These are phyloP conservation scores for Pterocles orientalis DNA, from an alignment of 2,113 vertebrate genomes.

Conservation along the genomic window DNA sequence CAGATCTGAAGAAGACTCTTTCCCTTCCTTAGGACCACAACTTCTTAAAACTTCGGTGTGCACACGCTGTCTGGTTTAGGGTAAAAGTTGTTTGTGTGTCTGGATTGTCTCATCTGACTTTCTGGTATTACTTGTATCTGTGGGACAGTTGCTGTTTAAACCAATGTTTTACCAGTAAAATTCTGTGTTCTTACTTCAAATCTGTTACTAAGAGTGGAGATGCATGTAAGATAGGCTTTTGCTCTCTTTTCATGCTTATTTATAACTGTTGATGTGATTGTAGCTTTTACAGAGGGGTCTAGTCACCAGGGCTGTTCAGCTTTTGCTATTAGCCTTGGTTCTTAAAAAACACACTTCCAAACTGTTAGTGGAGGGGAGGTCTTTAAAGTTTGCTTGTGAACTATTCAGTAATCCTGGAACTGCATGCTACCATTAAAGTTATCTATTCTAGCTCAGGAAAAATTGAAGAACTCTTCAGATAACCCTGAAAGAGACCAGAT, in stretches of 20 bases:
- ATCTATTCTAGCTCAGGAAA: slow-evolving; percentile 74
- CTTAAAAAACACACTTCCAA: neutral
- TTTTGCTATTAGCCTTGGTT: neutral
- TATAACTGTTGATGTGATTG: neutral
- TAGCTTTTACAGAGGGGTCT: neutral
- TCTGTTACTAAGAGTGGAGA: neutral
- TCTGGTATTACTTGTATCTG: fast-evolving
- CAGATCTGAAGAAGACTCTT: neutral
- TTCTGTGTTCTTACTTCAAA: neutral
- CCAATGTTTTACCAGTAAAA: neutral
- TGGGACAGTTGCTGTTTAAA: neutral
- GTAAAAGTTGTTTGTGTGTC: neutral
- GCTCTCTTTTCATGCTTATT: neutral
- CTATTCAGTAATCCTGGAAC: neutral
- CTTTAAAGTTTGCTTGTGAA: neutral
- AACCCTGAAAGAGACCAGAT: slow-evolving; percentile 73
- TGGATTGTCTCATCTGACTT: neutral
- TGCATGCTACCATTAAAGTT: neutral
- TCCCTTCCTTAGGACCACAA: neutral
- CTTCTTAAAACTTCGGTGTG: neutral
- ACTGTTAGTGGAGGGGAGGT: neutral
- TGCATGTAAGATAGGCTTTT: neutral
- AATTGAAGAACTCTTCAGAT: slow-evolving; percentile 69
- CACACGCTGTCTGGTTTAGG: neutral
- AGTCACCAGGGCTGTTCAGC: neutral